A percentile compares a stretch with the other conserved stretches of the same genome.
Conservation (phyloP, 2,888 invertebrate species). For the Leucania comma region DNA sequence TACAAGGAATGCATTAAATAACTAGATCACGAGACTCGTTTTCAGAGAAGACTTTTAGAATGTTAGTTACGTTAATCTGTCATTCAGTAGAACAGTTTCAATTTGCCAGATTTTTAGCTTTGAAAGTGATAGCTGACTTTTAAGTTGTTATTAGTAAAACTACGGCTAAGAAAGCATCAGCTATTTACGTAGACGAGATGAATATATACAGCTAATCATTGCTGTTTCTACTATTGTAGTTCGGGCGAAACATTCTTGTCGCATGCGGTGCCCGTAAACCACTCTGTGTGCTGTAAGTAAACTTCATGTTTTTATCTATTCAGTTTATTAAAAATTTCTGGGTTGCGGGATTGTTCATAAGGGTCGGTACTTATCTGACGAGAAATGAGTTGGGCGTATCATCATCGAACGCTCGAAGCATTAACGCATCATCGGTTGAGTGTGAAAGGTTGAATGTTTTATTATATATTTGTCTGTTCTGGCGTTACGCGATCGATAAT, state of each 20-base stretch:
- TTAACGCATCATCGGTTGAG: too few relatives aligned
- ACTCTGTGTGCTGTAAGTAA: background rate
- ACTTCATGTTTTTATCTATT: background rate
- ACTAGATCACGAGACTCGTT: constrained; percentile 51
- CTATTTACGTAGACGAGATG: background rate
- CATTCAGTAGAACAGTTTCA: background rate
- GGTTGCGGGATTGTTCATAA: too few relatives aligned
- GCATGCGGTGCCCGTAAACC: constrained; percentile 5
- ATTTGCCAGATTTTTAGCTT: constrained; percentile 11
- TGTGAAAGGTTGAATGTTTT: too few relatives aligned
- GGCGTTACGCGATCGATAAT: too few relatives aligned
- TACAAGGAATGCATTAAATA: constrained; percentile 62
- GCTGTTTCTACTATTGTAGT: background rate
- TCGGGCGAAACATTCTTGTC: background rate
- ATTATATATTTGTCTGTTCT: too few relatives aligned
- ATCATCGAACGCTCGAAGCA: too few relatives aligned
- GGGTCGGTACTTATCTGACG: too few relatives aligned
- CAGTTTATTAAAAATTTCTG: too few relatives aligned
- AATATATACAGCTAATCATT: too few relatives aligned
- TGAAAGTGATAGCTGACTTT: background rate
- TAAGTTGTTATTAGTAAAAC: background rate
- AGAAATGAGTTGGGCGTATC: too few relatives aligned
- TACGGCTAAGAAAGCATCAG: background rate
- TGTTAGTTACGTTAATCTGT: constrained; percentile 12
- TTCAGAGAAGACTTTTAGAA: constrained; percentile 28